Percentiles rank a stretch among this genome's conserved stretches.
Conservation (phyloP, 2,113 vertebrate genomes). For the Macquaria australasica region DNA sequence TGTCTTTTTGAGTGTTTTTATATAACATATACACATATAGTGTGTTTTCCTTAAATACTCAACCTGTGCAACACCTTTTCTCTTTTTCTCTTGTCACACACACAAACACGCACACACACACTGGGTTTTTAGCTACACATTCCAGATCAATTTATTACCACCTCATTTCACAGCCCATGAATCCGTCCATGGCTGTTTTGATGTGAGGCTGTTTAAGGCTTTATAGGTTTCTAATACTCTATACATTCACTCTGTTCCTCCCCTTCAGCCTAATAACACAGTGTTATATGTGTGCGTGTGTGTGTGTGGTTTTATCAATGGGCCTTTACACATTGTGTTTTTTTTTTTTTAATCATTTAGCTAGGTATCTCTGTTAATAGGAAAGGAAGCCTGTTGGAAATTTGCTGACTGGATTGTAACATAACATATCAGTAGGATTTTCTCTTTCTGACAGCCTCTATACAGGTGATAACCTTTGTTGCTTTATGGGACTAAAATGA, state of each 20-base stretch:
- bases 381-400: not conserved
- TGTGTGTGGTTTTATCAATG: conserved; percentile 18
- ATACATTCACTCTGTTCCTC: conserved; percentile 1
- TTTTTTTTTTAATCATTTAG: not conserved
- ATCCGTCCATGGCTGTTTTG: conserved; percentile 3
- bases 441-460: not conserved
- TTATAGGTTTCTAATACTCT: not conserved
- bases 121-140: not conserved
- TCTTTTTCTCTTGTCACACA: not conserved
- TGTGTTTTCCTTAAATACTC: not conserved
- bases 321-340: not conserved
- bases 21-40: too few relatives aligned
- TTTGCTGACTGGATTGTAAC: not conserved
- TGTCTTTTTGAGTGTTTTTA: not conserved
- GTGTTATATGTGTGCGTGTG: not conserved
- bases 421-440: not conserved
- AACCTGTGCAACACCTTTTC: not conserved
- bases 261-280: not conserved
- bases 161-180: conserved; percentile 25
- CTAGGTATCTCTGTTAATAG: not conserved
- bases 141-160: not conserved
- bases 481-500: not conserved
- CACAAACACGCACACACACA: not conserved
- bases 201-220: conserved; percentile 23
- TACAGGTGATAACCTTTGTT: not conserved